Base-by-base conservation (phyloP, 2,888 invertebrate genomes). In the Erpobdella octoculata region DNA sequence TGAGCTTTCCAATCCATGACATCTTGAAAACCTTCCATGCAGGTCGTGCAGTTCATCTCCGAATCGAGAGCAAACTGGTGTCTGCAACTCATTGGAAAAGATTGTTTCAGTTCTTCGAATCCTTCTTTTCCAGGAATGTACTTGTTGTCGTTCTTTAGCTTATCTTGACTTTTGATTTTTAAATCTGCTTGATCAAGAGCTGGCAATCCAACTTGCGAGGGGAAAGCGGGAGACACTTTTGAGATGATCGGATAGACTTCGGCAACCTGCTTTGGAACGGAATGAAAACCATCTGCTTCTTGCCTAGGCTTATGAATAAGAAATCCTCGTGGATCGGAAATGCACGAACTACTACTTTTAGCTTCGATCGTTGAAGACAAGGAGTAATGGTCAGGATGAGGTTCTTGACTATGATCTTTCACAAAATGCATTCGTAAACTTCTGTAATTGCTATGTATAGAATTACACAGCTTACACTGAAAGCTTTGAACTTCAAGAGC, bases 361-460 rank as follows among this genome's bases (percentile, higher is more conserved):
- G 80, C 80, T 12, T 79, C 81, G n/a, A 80, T 80, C 58, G 81
- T 81, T 18, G 80, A 80, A 66, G 80, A 80, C n/a, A 81, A 79
- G 35, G 78, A 77, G 5, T 80, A 80, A 66, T 81, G 79, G 38
- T 81, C 80, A 0, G 79, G 77, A 18, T 78, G 78, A 0, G 82
- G 82, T 71, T 80, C 81, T 76, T 79, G 80, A 4, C 81, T 80
- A 76, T 82, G 82, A 66, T 79, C 79, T 73, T 81, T 81, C 38
- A 79, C 74, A 71, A 82, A 81, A 74, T 82, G 82, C 72, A 80
- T 81, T 59, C 80, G 73, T 73, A 82, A 81, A 37, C 79, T 80
- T 75, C 81, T 80, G 1, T 79, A 79, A 72, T 80, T 81, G 12
- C 81, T 81, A 71, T 81, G 80, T 0, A 80, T 80, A 66, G 80